These are phyloP conservation scores for Embidobia sp. DNA, from an alignment of 2,888 invertebrate genomes.

Conservation along the genomic window DNA sequence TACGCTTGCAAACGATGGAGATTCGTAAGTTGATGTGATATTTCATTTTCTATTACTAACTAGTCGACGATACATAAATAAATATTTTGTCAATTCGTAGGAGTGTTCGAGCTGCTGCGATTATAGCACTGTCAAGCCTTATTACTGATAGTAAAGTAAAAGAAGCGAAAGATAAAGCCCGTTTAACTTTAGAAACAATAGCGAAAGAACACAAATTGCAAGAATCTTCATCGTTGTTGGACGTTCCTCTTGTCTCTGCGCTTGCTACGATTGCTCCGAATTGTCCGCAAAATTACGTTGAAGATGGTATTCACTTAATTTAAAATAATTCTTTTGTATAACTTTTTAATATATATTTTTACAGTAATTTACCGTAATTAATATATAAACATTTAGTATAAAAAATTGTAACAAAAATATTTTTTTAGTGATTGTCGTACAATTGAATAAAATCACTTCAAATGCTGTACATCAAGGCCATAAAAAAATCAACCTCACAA, in stretches of 20 bases:
- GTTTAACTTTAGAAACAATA: constrained; percentile 81
- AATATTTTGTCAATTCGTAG: constrained; percentile 72
- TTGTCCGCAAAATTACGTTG: constrained; percentile 82
- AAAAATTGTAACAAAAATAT: no score
- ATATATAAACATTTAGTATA: no score
- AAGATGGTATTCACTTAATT: constrained; percentile 82
- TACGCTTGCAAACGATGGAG: constrained; percentile 86
- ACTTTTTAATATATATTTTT: not conserved
- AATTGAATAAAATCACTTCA: constrained; percentile 84
- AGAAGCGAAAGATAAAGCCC: constrained; percentile 84
- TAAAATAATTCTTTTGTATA: not conserved
- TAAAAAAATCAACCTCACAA: constrained; percentile 84
- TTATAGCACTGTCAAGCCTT: constrained; percentile 85
- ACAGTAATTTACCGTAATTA: no score
- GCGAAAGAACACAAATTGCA: constrained; percentile 77
- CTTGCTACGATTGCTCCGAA: constrained; percentile 85
- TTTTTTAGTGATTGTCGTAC: constrained; percentile 84
- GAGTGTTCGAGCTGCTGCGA: constrained; percentile 84
- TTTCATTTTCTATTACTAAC: not conserved
- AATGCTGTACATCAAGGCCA: constrained; percentile 84
- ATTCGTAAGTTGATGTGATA: constrained; percentile 83
- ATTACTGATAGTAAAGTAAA: constrained; percentile 82
- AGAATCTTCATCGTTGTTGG: constrained; percentile 75
- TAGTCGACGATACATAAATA: constrained; percentile 1
- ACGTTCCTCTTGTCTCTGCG: constrained; percentile 84